Evolutionary conservation across 1,140 invertebrate genomes (phyloP), one percentile per base, ranked within the genome.

Genomic region (Branchinecta lynchi): DNA sequence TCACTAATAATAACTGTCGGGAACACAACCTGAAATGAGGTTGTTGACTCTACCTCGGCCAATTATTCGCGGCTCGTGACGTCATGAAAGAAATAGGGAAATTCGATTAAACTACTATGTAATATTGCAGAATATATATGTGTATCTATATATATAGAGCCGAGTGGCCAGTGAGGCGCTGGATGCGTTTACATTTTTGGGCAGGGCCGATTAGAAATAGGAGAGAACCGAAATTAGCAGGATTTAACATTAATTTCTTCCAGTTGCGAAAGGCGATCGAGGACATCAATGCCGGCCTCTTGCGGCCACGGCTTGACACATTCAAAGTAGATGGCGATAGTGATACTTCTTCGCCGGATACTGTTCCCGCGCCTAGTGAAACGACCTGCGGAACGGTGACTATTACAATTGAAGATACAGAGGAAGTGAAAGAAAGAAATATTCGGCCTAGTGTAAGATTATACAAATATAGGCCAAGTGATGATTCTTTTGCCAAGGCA

Each of bases 401-500:
- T 20, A 60, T 60, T 60, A 60, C 17, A 12, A 60, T 60, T 60
- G 51, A 60, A 20, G 51, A 60, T 20, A 32, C 32, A 5, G 32
- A 32, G 32, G 51, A 60, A 20, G 51, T 15, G 17, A 60, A 60
- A 60, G 51, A 60, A 60, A 20, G 17, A 20, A 12, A 12, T 3
- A 60, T 15, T 15, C 12, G 51, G 17, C 17, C 51, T 15, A 60
- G 51, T 60, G 17, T 60, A 15, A 12, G 51, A 12, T 60, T 20
- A 60, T 60, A 60, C 51, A 60, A 60, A 60, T 60, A 60, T 60
- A 60, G 51, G 17, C 12, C 51, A 15, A 15, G 51, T 60, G 51
- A 60, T 60, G 51, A 60, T 20, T 60, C 51, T 15, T 60, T 60
- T 20, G 51, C 51, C 17, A 60, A 60, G 17, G 17, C 51, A 3